Evolutionary conservation across 2,888 invertebrate species (phyloP).

Genomic region (Hirtodrosophila histrioides): DNA sequence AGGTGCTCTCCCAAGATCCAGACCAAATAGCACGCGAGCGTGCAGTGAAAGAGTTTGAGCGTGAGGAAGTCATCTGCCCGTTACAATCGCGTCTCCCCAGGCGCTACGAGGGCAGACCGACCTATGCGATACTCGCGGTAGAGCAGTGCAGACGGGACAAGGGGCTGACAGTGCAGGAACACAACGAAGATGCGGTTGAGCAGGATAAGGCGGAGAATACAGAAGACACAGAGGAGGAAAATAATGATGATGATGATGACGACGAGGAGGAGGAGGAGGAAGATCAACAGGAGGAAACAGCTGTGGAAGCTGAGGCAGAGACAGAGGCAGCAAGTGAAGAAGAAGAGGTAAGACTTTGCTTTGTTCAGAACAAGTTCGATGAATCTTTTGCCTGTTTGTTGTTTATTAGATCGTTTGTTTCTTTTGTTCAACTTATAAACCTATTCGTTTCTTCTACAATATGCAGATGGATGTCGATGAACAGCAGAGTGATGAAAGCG

Average conservation of each 20-base stretch:
- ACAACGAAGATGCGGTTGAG: conserved; percentile 28
- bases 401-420: too few relatives aligned
- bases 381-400: too few relatives aligned
- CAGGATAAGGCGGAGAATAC: background rate
- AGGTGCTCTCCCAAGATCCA: conserved; percentile 84
- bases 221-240: conserved; percentile 7
- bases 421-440: too few relatives aligned
- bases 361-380: too few relatives aligned
- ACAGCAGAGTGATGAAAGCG: conserved; percentile 43
- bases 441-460: background rate
- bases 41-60: conserved; percentile 84
- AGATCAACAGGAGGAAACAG: conserved; percentile 11
- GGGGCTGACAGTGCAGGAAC: conserved; percentile 71
- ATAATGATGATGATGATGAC: conserved; percentile 43
- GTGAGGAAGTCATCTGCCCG: conserved; percentile 81
- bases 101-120: conserved; percentile 83
- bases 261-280: conserved; percentile 44
- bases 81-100: conserved; percentile 72
- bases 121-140: conserved; percentile 83
- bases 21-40: conserved; percentile 84
- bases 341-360: conserved; percentile 30
- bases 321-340: conserved; percentile 32
- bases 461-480: conserved; percentile 33
- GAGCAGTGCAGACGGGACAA: conserved; percentile 81
- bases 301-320: conserved; percentile 33